Base-by-base conservation (phyloP, 2,888 invertebrate species). In the Camptogramma bilineatum region DNA sequence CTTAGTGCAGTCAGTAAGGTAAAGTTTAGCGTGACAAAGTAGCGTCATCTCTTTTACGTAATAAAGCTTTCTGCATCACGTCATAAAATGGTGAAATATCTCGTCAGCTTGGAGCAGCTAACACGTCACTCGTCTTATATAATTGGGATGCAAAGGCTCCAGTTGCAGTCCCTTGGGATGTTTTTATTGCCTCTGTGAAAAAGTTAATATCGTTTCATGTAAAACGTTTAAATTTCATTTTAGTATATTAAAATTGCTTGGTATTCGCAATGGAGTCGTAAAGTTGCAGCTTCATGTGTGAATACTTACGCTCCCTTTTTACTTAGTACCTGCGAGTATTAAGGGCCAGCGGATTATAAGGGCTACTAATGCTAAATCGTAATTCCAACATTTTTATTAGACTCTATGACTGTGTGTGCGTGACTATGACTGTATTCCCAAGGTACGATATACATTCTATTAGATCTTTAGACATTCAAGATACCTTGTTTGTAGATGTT, bases 121-220 rank as follows among this genome's bases (percentile, higher is more conserved):
- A 68, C 52, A 52, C 44, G 42, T 34, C 51, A 59, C 60, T 52
- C 52, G 51, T 54, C 71, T 64, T 68, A 63, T 74, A 77, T 84
- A 84, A 82, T 81, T 85, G 83, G 79, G 78, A 82, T 83, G 86
- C 84, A 85, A 87, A 87, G 86, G 79, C 80, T 74, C 80, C 69
- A 8, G 28, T 28, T 82, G 83, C 84, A 78, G 75, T 75, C 80
- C 74, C 76, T 78, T 71, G 83, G 28, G 83, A 83, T 83, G 80
- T 82, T 87, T 89, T 88, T 88, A 89, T 85, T 82, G 79, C 83
- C 52, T 63, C 71, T 76, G 73, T 71, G 73, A 79, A 82, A 82
- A 84, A 86, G 83, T 86, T 87, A 87, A 85, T 87, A 85, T 81
- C 76, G 72, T 74, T 84, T 84, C 82, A 83, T 84, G 84, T 85